Evolutionary conservation across 2,113 vertebrate genomes (phyloP).

Genomic region (Symphodus melops): DNA sequence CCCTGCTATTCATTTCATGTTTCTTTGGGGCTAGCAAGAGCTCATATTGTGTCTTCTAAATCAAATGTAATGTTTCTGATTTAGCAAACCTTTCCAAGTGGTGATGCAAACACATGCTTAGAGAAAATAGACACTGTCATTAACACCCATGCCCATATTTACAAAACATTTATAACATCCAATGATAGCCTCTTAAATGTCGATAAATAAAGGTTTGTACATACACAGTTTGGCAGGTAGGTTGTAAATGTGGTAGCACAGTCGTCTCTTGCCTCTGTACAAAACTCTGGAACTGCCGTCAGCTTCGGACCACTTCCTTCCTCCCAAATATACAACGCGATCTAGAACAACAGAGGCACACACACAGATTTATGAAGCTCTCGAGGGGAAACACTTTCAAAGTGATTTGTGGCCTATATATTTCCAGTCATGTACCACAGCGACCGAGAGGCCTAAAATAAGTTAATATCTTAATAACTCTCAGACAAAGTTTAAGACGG

Average conservation of each 20-base stretch:
- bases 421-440: background rate
- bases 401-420: background rate
- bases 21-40: no score
- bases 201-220: constrained; percentile 47
- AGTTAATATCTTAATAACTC: background rate
- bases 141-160: background rate
- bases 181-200: background rate
- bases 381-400: background rate
- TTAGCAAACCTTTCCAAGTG: background rate
- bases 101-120: background rate
- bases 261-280: constrained; percentile 62
- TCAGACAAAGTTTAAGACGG: background rate
- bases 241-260: constrained; percentile 85
- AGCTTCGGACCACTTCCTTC: constrained; percentile 87
- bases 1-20: background rate
- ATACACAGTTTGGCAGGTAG: constrained; percentile 88
- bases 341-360: constrained; percentile 71
- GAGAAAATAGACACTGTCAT: background rate
- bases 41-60: no score
- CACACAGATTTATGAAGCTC: background rate
- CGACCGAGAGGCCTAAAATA: background rate
- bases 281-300: constrained; percentile 88
- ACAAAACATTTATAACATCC: background rate
- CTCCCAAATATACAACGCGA: constrained; percentile 92
- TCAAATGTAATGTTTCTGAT: background rate